These are phyloP conservation scores for Luscinia luscinia DNA, from an alignment of 2,797 vertebrate species.

Conservation along the genomic window DNA sequence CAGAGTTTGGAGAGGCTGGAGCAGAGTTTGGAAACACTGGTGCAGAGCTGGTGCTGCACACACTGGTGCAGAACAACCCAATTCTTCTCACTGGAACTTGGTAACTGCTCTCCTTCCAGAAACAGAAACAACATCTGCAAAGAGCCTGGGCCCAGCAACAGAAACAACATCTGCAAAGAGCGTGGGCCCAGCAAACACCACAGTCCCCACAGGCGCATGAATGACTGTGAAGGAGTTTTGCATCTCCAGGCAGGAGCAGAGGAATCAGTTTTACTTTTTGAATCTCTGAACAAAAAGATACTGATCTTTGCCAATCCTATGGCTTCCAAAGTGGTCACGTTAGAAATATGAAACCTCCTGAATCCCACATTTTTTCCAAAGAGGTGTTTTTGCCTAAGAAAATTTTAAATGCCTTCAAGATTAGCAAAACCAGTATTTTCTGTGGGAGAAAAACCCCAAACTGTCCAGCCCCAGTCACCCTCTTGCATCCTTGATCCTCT, in stretches of 20 bases:
- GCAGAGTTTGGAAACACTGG: not conserved
- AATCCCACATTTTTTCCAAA: not conserved
- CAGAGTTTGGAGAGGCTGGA: not conserved
- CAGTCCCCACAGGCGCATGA: not conserved
- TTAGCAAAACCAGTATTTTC: not conserved
- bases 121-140: not conserved
- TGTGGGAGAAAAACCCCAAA: not conserved
- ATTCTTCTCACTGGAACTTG: rapidly evolving
- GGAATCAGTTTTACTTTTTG: not conserved
- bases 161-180: not conserved
- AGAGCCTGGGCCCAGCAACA: not conserved
- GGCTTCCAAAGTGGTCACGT: not conserved
- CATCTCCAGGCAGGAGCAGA: not conserved
- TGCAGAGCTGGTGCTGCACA: not conserved
- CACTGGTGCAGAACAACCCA: not conserved
- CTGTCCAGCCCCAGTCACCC: not conserved
- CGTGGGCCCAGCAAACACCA: not conserved
- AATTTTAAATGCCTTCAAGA: not conserved
- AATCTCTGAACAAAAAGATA: not conserved
- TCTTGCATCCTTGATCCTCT: not conserved
- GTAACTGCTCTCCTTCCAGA: not conserved
- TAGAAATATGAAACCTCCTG: not conserved
- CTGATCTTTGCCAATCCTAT: not conserved
- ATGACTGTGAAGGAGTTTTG: not conserved
- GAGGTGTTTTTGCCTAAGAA: not conserved